phyloP scores from a whole-genome alignment of 2,797 vertebrate species.

The Bufotes viridis region DNA sequence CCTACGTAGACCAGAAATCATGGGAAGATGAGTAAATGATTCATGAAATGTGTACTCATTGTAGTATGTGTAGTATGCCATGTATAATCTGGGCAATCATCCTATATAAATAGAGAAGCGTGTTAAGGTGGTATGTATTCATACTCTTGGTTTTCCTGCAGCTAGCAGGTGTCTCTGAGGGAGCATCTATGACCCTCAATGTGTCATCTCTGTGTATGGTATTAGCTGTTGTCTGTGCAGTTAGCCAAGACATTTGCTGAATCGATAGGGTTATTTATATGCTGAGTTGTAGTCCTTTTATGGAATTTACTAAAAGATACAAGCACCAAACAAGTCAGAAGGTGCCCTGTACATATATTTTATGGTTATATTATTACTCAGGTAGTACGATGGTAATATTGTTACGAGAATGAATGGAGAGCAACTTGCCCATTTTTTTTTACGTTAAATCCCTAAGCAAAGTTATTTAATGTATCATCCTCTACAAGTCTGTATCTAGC shows the following conservation, averaged over 20 bases:
- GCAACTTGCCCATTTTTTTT: not conserved
- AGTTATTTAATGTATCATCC: not conserved
- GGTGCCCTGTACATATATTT: not conserved
- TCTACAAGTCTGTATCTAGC: not conserved
- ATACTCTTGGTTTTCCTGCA: not conserved
- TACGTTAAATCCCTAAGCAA: no score
- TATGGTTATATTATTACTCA: not conserved
- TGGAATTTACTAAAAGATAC: not conserved
- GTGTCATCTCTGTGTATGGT: not conserved
- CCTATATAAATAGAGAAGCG: not conserved
- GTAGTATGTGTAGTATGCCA: not conserved
- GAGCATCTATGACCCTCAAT: constrained; percentile 2
- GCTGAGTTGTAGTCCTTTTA: not conserved
- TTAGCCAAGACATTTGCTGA: not conserved
- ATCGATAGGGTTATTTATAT: not conserved
- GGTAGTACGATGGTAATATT: not conserved
- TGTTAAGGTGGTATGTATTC: not conserved
- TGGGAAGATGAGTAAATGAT: not conserved
- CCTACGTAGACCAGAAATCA: not conserved
- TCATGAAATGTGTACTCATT: not conserved
- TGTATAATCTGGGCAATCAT: not conserved
- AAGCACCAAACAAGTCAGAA: not conserved
- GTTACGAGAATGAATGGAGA: not conserved
- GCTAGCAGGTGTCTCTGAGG: constrained; percentile 43
- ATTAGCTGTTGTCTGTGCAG: not conserved